Base-by-base conservation (phyloP, 2,113 vertebrate species). In the Tiliqua scincoides region DNA sequence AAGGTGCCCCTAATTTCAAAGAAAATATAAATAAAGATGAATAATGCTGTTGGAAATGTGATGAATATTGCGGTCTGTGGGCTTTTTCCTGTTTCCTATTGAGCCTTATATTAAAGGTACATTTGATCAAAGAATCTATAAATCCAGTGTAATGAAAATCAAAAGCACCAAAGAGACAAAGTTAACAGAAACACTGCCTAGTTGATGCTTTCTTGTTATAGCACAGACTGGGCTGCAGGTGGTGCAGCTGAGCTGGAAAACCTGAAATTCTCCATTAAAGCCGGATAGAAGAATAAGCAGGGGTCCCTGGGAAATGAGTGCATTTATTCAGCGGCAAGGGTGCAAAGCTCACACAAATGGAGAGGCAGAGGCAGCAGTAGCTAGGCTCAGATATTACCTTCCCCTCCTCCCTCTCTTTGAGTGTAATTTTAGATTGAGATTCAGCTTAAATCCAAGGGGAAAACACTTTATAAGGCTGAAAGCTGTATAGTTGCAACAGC, bases 271-370 rank as follows among this genome's bases (percentile, higher is more conserved):
- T 91, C 94, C 94, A 79, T 96, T 94, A 93, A 90, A 91, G 37
- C 90, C 90, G 72, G 93, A 77, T 94, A 84, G 94, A 83, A 92
- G 93, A 61, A 84, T 35, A 89, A 97, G 96, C 96, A 95, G 97
- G 97, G 97, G 95, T 96, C 96, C 97, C 96, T 96, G 97, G 96
- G 97, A 97, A 97, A 96, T 95, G 95, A 91, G 97, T 94, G 97
- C 98, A 95, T 98, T 98, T 98, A 97, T 98, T 98, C 97, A 96
- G 96, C 75, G 92, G 98, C 97, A 71, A 93, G 95, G 95, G 97
- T 96, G 97, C 97, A 93, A 89, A 96, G 96, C 97, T 96, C 97
- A 89, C 97, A 89, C 96, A 95, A 95, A 96, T 96, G 92, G 97
- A 94, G 96, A 96, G 96, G 91, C 95, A 91, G 96, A 96, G 97